These are phyloP conservation scores for Saccostrea cuccullata DNA, from an alignment of 1,140 invertebrate genomes.

Conservation along the genomic window DNA sequence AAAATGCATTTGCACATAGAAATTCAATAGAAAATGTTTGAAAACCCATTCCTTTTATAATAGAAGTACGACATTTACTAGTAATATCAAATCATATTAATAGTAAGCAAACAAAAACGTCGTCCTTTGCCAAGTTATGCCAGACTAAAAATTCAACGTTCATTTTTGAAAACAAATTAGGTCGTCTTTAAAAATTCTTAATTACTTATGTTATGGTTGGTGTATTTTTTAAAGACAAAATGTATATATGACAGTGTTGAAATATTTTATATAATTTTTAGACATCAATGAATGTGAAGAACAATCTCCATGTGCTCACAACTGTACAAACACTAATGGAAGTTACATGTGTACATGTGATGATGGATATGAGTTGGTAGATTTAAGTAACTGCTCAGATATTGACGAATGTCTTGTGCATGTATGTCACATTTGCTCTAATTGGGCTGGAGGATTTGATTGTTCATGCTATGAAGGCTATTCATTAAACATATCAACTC, in stretches of 20 bases:
- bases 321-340: conserved; percentile 66
- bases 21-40: neutral
- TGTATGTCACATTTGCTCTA: conserved; percentile 39
- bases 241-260: neutral
- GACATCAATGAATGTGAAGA: conserved; percentile 66
- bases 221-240: neutral
- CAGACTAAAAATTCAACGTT: neutral
- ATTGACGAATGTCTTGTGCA: conserved; percentile 6
- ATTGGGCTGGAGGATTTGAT: conserved; percentile 31
- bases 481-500: neutral
- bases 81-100: no score
- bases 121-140: no score
- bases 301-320: conserved; percentile 61
- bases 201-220: neutral
- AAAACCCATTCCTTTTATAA: no score
- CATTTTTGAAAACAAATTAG: neutral
- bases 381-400: conserved; percentile 43
- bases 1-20: neutral
- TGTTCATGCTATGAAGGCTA: conserved; percentile 36
- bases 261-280: neutral
- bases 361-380: conserved; percentile 55
- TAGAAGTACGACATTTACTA: no score
- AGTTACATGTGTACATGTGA: conserved; percentile 65
- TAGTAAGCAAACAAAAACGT: no score
- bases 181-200: neutral